Evolutionary conservation across 2,888 invertebrate species (phyloP).

Genomic region (Lapara coniferarum): DNA sequence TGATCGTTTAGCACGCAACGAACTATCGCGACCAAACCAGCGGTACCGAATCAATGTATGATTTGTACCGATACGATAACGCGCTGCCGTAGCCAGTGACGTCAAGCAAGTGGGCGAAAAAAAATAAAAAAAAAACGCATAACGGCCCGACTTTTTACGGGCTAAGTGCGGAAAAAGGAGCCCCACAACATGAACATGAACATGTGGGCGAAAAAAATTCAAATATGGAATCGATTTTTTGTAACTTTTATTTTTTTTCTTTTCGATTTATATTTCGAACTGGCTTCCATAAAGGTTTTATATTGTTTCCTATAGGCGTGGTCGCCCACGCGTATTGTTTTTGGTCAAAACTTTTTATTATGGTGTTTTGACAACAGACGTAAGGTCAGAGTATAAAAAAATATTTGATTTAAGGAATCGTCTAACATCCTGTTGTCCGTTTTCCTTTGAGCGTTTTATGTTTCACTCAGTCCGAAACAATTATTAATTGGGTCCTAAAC

Average conservation of each 20-base stretch:
- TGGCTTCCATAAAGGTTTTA: neutral
- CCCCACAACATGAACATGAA: too few species aligned
- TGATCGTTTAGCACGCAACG: constrained; percentile 70
- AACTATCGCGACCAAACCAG: constrained; percentile 50
- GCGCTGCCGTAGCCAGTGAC: constrained; percentile 59
- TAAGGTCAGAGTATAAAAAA: neutral
- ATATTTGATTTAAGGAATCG: neutral
- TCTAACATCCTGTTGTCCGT: neutral
- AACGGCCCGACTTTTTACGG: too few species aligned
- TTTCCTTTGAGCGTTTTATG: neutral
- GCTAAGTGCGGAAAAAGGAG: too few species aligned
- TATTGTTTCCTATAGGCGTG: neutral
- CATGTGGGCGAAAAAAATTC: too few species aligned
- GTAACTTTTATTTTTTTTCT: too few species aligned
- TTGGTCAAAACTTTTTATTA: too few species aligned
- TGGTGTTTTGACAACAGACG: too few species aligned
- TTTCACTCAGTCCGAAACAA: neutral
- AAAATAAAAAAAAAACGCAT: too few species aligned
- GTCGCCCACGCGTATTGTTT: neutral
- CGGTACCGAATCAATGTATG: constrained; percentile 56
- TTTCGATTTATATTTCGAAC: neutral
- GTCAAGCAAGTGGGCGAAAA: constrained; percentile 45
- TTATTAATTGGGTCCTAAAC: neutral
- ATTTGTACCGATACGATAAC: constrained; percentile 47
- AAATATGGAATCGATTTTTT: too few species aligned